Conservation (phyloP, 2,113 vertebrate species). For the Sebastes schlegelii region DNA sequence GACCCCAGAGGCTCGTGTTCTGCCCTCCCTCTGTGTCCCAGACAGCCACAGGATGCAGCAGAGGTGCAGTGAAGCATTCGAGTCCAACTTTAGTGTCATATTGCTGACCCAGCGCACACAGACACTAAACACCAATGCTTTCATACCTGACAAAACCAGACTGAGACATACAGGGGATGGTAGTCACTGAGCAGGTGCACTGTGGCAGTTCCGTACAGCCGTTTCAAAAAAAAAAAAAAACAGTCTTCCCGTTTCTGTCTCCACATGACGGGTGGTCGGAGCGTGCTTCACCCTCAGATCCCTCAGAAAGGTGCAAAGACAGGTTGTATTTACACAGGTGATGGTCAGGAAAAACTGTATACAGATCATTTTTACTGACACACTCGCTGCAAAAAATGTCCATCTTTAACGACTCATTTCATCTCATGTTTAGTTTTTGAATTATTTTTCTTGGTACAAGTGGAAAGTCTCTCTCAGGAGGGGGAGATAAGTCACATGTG, state of each 20-base stretch:
- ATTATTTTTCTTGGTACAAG: neutral
- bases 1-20: conserved; percentile 17
- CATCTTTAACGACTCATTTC: neutral
- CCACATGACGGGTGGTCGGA: conserved; percentile 33
- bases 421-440: conserved; percentile 3
- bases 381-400: neutral
- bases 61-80: conserved; percentile 46
- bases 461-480: neutral
- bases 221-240: conserved; percentile 2
- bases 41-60: conserved; percentile 26
- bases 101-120: conserved; percentile 52
- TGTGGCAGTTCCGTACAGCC: conserved; percentile 4
- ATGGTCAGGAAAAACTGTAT: neutral
- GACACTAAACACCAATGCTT: conserved; percentile 33
- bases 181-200: conserved; percentile 42
- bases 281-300: conserved; percentile 31
- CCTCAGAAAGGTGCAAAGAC: conserved; percentile 27
- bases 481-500: neutral
- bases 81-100: conserved; percentile 8
- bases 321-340: conserved; percentile 56
- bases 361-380: conserved; percentile 8
- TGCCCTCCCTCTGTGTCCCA: neutral
- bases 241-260: conserved; percentile 39
- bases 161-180: neutral
- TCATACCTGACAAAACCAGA: conserved; percentile 28